phyloP scores from a whole-genome alignment of 2,113 vertebrate genomes.

The Macheiramphus alcinus region DNA sequence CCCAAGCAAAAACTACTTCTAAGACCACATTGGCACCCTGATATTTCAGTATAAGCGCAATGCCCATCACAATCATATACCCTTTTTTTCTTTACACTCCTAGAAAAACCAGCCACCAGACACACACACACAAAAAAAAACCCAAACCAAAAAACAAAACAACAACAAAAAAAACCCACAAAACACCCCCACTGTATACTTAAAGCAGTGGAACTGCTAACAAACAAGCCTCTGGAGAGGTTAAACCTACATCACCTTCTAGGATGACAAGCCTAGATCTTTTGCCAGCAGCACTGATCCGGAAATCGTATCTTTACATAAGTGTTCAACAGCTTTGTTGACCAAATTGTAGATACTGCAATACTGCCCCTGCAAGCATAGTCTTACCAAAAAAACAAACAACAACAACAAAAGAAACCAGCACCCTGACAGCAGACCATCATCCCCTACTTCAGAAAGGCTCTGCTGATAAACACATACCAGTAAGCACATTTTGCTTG shows the following conservation, averaged over 20 bases:
- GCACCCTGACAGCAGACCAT: background rate
- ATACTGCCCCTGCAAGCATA: background rate
- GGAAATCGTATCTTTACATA: background rate
- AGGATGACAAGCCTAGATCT: background rate
- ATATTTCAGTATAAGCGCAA: background rate
- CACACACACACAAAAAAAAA: background rate
- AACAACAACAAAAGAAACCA: background rate
- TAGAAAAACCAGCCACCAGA: background rate
- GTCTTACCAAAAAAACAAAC: background rate
- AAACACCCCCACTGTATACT: accelerated
- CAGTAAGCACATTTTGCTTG: background rate
- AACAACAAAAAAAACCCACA: background rate
- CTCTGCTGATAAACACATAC: background rate
- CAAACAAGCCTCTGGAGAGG: background rate
- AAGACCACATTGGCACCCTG: background rate
- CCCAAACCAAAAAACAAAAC: background rate
- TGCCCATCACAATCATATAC: background rate
- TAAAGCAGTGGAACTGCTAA: background rate
- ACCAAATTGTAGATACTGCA: background rate
- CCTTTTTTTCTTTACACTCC: background rate
- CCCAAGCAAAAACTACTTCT: background rate
- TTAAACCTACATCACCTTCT: background rate
- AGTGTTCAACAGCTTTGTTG: background rate
- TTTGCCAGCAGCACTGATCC: background rate
- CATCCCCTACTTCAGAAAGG: background rate